phyloP scores from a whole-genome alignment of 2,113 vertebrate genomes.

The Muntiacus reevesi region DNA sequence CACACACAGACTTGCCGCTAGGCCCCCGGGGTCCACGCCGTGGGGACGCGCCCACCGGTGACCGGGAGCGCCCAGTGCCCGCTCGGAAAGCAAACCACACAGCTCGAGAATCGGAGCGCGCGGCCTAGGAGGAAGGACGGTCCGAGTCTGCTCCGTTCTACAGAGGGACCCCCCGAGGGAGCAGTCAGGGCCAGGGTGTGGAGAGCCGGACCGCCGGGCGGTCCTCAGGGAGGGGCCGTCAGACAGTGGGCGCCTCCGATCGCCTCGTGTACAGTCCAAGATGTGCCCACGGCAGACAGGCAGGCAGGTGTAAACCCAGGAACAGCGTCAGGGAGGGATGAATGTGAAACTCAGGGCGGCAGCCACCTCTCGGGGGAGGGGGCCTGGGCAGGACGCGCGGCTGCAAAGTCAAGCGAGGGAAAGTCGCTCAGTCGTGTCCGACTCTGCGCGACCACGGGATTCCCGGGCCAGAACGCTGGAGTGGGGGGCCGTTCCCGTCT shows the following conservation, averaged over 20 bases:
- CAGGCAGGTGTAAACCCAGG: accelerated
- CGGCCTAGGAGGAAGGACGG: accelerated
- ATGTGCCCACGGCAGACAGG: background rate
- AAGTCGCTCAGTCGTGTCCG: background rate
- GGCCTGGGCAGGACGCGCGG: accelerated
- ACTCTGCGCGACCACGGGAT: background rate
- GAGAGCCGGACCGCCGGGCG: accelerated
- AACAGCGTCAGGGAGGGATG: accelerated
- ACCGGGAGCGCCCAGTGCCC: accelerated
- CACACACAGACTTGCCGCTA: accelerated
- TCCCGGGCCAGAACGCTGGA: background rate
- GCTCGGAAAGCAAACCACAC: accelerated
- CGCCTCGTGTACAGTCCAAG: background rate
- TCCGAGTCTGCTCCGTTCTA: accelerated
- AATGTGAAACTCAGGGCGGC: too few relatives aligned
- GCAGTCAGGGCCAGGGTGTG: accelerated
- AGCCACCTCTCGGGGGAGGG: accelerated
- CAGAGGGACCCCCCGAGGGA: accelerated
- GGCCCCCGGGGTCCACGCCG: accelerated
- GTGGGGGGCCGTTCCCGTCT: background rate
- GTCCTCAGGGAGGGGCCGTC: too few relatives aligned
- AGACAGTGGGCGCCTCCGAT: accelerated
- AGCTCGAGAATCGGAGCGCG: accelerated
- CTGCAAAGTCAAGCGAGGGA: background rate
- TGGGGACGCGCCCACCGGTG: accelerated